Percentiles rank a stretch among this genome's conserved stretches.
These are phyloP conservation scores for Microctenopoma steveboyesi DNA, from an alignment of 2,797 vertebrate genomes.

Conservation along the genomic window DNA sequence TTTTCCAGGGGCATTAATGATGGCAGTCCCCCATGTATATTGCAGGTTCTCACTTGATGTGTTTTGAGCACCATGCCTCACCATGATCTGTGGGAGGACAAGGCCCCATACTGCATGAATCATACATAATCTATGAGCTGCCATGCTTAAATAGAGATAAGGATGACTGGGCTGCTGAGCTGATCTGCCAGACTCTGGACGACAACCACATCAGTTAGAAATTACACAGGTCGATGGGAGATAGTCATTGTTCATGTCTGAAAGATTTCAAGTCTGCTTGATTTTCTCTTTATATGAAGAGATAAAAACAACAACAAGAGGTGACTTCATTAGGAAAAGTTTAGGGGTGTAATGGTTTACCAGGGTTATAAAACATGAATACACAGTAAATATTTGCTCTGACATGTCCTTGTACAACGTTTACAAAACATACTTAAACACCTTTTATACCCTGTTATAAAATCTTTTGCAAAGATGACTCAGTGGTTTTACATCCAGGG, in stretches of 20 bases:
- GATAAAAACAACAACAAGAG: not conserved
- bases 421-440: no score
- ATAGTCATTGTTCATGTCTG: conserved; percentile 1
- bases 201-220: conserved; percentile 21
- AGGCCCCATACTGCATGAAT: conserved; percentile 45
- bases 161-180: conserved; percentile 32
- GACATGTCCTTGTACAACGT: no score
- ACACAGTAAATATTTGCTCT: no score
- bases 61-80: conserved; percentile 39
- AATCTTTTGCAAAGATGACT: no score
- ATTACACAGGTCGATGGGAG: conserved; percentile 24
- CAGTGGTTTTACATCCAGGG: no score
- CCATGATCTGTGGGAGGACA: conserved; percentile 55
- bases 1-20: conserved; percentile 57
- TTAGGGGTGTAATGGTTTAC: no score
- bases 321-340: no score
- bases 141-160: conserved; percentile 59
- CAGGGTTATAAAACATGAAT: no score
- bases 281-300: not conserved
- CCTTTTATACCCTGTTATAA: no score
- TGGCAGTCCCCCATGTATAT: conserved; percentile 40
- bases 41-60: conserved; percentile 33
- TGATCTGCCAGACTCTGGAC: conserved; percentile 28
- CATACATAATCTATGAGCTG: conserved; percentile 71
- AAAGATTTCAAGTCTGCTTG: conserved; percentile 12